These are phyloP conservation scores for Pangasius krempfi DNA, from an alignment of 2,797 vertebrate genomes.

Conservation along the genomic window DNA sequence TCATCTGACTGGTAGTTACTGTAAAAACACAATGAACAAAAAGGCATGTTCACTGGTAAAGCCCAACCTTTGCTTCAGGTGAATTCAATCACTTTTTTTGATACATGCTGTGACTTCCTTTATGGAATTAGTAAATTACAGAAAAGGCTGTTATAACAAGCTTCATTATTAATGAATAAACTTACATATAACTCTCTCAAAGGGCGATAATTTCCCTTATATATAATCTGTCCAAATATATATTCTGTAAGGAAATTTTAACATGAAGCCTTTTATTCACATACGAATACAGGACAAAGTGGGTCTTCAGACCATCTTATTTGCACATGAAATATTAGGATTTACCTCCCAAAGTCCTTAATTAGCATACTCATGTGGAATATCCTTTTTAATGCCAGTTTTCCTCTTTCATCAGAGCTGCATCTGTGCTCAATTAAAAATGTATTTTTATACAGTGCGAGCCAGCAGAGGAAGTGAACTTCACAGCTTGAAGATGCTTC, in stretches of 20 bases:
- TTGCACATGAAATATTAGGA: conserved; percentile 25
- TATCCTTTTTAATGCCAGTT: conserved; percentile 32
- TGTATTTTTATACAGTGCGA: conserved; percentile 66
- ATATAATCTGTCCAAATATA: too few species aligned
- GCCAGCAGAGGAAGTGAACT: conserved; percentile 75
- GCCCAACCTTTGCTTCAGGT: conserved; percentile 5
- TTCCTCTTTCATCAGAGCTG: conserved; percentile 55
- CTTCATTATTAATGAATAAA: not conserved
- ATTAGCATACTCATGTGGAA: conserved; percentile 43
- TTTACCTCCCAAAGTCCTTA: conserved; percentile 17
- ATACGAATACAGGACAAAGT: not conserved
- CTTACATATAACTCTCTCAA: not conserved
- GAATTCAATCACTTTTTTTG: not conserved
- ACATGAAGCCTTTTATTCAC: not conserved
- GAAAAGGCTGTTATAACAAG: not conserved
- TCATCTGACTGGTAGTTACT: not conserved
- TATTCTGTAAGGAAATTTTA: not conserved
- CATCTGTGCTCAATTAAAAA: conserved; percentile 76
- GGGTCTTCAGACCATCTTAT: not conserved
- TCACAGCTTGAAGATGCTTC: conserved; percentile 62
- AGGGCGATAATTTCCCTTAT: too few species aligned
- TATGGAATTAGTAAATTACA: not conserved
- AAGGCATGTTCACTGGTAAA: not conserved
- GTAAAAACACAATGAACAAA: conserved; percentile 4
- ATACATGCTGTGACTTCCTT: not conserved